phyloP scores from a whole-genome alignment of 30 jellyfish, hydroid and myxozoan species.

The Aurelia aurita complex sp. Pacific region DNA sequence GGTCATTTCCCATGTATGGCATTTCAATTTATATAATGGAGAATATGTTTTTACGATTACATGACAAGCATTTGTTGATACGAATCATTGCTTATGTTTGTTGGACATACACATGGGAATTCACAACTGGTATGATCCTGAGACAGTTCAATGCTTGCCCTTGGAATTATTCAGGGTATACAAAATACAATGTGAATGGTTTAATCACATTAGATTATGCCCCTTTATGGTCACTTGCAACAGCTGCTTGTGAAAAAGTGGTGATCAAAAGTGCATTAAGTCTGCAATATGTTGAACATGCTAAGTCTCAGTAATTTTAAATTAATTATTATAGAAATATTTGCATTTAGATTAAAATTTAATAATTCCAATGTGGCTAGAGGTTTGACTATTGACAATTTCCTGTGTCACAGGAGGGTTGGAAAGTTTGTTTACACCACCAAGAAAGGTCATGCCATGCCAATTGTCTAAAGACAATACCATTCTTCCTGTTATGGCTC shows the following conservation, averaged over 20 bases:
- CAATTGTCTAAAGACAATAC: not conserved
- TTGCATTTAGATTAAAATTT: too few species aligned
- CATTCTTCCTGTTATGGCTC: not conserved
- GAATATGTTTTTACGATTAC: slow-evolving; percentile 50
- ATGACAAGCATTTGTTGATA: slow-evolving; percentile 43
- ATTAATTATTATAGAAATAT: too few species aligned
- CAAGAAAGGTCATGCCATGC: not conserved
- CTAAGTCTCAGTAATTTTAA: too few species aligned
- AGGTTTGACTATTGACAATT: too few species aligned
- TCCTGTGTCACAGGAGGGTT: too few species aligned
- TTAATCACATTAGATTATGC: slow-evolving; percentile 93
- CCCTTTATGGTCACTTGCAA: slow-evolving; percentile 89
- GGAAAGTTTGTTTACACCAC: too few species aligned
- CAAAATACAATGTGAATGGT: slow-evolving; percentile 80
- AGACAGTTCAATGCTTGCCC: slow-evolving; percentile 95
- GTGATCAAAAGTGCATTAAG: slow-evolving; percentile 75
- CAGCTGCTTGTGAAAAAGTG: slow-evolving; percentile 82
- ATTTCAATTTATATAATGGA: slow-evolving; percentile 77
- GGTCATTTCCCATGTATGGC: slow-evolving; percentile 97
- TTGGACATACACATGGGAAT: slow-evolving; percentile 96
- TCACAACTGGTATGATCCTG: slow-evolving; percentile 78
- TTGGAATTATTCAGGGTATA: slow-evolving; percentile 91
- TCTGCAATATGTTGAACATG: slow-evolving; percentile 43
- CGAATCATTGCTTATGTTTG: slow-evolving; percentile 77
- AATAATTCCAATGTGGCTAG: too few species aligned